Base-by-base conservation (phyloP, 2,113 vertebrate genomes). In the Caranx ignobilis region DNA sequence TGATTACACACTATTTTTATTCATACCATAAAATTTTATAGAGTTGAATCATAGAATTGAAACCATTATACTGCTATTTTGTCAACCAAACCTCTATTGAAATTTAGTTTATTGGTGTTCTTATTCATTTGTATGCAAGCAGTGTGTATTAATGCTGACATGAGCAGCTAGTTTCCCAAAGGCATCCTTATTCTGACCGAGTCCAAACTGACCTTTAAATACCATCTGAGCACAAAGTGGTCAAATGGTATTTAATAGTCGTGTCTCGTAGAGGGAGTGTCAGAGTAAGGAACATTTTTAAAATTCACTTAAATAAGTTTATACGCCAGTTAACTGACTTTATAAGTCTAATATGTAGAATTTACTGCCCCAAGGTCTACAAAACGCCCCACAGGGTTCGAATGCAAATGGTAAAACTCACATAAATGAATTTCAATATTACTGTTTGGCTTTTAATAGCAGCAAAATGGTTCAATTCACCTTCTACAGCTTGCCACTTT, bases 11-110 rank as follows among this genome's bases (percentile, higher is more conserved):
- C 66, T 56, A 52, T 68, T 84, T 85, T 48, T 68, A 88, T 75
- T 78, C 90, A 93, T 93, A 76, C 71, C 91, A 88, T 92, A 50
- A 69, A 93, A 87, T 88, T 74, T 73, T 70, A 70, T 68, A 86
- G 90, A 74, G 69, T 74, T 60, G 67, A 84, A 88, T 93, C 81
- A 82, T 87, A 89, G 94, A 93, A 95, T 94, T 92, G 88, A 84
- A 96, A 94, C 96, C 95, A 90, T 96, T 96, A 95, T 96, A 95
- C 96, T 97, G 94, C 95, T 96, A 94, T 93, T 91, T 89, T 41
- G 73, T 83, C 64, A 70, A 77, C 91, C 91, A 86, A 87, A 89
- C 84, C 73, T 82, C 73, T 82, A 88, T 92, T 93, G 90, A 92
- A 91, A 91, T 88, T 77, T 89, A 77, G 82, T 89, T 94, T 94